Base-by-base conservation (phyloP, 1,140 invertebrate genomes). In the Coenobita brevimanus region DNA sequence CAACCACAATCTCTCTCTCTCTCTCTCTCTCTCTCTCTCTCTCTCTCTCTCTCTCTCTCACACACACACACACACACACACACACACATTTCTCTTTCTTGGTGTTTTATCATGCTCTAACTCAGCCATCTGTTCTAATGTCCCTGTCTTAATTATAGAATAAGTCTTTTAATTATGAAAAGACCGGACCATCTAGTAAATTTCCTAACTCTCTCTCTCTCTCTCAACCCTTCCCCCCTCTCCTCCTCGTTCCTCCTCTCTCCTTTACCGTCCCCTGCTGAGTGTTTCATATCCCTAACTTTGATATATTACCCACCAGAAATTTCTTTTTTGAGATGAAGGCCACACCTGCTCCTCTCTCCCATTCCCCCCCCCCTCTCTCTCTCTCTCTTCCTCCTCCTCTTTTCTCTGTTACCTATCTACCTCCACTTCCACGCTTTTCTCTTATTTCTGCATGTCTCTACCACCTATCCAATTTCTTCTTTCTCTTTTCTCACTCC, bases 31-130 rank as follows among this genome's bases (percentile, higher is more conserved):
- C 21, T 43, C 13, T 41, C 2, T 43, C 38, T 10, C n/a, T 76
- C 38, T 21, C 73, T 38, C 38, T 27, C 33, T 76, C 73, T 43
- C 73, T 38, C 38, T 78, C 33, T 78, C 1, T 41, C 73, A 76
- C 41, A 24, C 33, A 17, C 43, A 8, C 6, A 8, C 24, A 21
- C 17, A 0, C 24, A 6, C 75, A n/a, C 33, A 13, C 6, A 13
- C 33, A 21, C 21, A 10, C 50, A 10, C 43, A 3, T 54, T 13
- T 33, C 13, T 46, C 21, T 27, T 60, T 27, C 27, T 30, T 27
- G 13, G 0, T 38, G 46, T 50, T 17, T 80, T 36, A 0, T 24
- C 30, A 2, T 15, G 21, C 21, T 36, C 30, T 3, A 27, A 38
- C 21, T n/a, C n/a, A 10, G 10, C 54, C n/a, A 10, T 57, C 54